These are phyloP conservation scores for Danio tinwini DNA, from an alignment of 2,797 vertebrate genomes.

Conservation along the genomic window DNA sequence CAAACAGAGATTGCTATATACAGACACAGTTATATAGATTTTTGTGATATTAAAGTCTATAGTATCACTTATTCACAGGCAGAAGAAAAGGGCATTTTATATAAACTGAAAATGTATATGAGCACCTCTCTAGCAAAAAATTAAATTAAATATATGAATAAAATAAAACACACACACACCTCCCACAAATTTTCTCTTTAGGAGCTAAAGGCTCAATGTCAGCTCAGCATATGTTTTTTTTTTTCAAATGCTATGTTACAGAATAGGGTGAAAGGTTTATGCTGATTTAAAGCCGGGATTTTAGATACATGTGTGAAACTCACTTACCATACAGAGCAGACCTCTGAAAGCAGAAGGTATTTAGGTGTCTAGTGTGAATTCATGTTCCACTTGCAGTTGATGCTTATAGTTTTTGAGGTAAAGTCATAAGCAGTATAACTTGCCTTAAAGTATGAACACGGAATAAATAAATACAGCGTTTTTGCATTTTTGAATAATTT, in stretches of 20 bases:
- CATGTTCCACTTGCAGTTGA: background rate
- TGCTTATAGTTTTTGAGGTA: background rate
- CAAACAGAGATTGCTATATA: constrained; percentile 36
- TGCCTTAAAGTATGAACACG: background rate
- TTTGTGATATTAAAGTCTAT: constrained; percentile 45
- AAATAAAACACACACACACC: constrained; percentile 36
- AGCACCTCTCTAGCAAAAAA: constrained; percentile 14
- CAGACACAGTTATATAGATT: constrained; percentile 46
- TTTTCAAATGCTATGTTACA: constrained; percentile 3
- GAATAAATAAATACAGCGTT: background rate
- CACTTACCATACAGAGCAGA: background rate
- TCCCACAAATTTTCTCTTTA: constrained; percentile 42
- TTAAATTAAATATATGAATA: background rate
- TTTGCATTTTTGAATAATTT: no score
- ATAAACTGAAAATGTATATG: background rate
- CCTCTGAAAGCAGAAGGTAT: background rate
- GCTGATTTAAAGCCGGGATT: background rate
- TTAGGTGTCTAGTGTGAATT: background rate
- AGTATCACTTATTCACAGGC: constrained; percentile 38
- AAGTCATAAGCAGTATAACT: background rate
- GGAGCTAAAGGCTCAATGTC: constrained; percentile 41
- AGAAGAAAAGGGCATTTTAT: constrained; percentile 1
- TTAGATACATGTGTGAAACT: background rate
- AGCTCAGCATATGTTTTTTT: constrained; percentile 25
- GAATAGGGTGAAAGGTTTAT: background rate